Conservation (phyloP, 1,140 invertebrate species). For the Bombyx mandarina region DNA sequence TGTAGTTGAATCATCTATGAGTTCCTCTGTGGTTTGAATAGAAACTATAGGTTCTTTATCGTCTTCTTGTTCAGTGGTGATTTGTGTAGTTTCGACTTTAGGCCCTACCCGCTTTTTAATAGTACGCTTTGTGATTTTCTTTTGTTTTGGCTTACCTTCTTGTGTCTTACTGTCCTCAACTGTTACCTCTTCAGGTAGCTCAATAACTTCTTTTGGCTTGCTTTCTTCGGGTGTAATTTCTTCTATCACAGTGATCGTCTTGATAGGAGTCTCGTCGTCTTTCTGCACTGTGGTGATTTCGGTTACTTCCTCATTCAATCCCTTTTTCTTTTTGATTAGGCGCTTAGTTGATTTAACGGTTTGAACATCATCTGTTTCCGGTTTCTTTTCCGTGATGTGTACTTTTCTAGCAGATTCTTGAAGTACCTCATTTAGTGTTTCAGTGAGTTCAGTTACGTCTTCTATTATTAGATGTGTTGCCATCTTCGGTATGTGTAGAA, state of each 20-base stretch:
- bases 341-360: neutral
- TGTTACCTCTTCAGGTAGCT: slow-evolving; percentile 47
- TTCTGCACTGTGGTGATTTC: slow-evolving; percentile 65
- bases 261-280: slow-evolving; percentile 46
- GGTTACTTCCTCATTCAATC: slow-evolving; percentile 31
- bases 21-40: neutral
- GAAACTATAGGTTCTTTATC: slow-evolving; percentile 23
- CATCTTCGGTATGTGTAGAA: slow-evolving; percentile 36
- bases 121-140: slow-evolving; percentile 43
- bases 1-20: slow-evolving; percentile 22
- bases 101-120: slow-evolving; percentile 38
- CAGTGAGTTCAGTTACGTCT: slow-evolving; percentile 52
- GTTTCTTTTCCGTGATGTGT: slow-evolving; percentile 27
- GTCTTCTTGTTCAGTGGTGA: slow-evolving; percentile 12
- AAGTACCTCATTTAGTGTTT: slow-evolving; percentile 35
- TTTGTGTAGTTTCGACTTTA: neutral
- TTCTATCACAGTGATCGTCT: slow-evolving; percentile 26
- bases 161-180: slow-evolving; percentile 12
- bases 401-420: slow-evolving; percentile 19
- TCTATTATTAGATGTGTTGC: slow-evolving; percentile 39
- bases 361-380: slow-evolving; percentile 34
- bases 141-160: slow-evolving; percentile 37
- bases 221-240: slow-evolving; percentile 5
- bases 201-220: slow-evolving; percentile 18
- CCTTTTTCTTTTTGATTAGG: slow-evolving; percentile 40